Evolutionary conservation across 2,113 vertebrate genomes (phyloP), one percentile per base, ranked within the genome.

Genomic region (Phylloscopus trochiloides): DNA sequence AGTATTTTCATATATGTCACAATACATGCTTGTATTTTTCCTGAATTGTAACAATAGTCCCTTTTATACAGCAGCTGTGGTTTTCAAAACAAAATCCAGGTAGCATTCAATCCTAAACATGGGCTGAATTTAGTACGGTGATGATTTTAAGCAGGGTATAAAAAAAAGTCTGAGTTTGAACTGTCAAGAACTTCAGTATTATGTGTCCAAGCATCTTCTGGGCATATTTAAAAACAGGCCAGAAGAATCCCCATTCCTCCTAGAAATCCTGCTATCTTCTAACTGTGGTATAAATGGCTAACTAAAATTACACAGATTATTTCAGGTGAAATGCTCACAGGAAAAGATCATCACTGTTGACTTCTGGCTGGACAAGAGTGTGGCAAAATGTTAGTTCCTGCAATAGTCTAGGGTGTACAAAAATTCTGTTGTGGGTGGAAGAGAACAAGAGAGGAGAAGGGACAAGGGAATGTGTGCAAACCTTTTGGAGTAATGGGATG

Each of bases 401-500:
- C 4, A 87, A 31, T 4, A 40, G 3, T 42, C 17, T 31, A 15
- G 10, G 4, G 3, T 6, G 18, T 5, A 18, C 9, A 7, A 54
- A 59, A 6, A 18, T 72, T 83, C 67, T 90, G 14, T 17, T 3
- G 0, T 1, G 1, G 2, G 15, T 8, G 48, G 17, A 47, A 59
- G 3, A 2, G 2, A 2, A 1, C 3, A 47, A 42, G 6, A 17
- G 66, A 59, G 3, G 6, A 75, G 57, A 36, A 32, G 10, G 8
- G 24, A 29, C 13, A 22, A 47, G 9, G 2, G 10, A 3, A 14
- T 11, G 7, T 1, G 1, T 68, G 5, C 3, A 72, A 70, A 25
- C 14, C 10, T 25, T 47, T 15, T 59, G 9, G 7, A 31, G 3
- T 17, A 47, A n/a, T n/a, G 18, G 42, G 5, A 52, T 25, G 36